Evolutionary conservation across 2,888 invertebrate genomes (phyloP).

Genomic region (Anoplius nigerrimus): DNA sequence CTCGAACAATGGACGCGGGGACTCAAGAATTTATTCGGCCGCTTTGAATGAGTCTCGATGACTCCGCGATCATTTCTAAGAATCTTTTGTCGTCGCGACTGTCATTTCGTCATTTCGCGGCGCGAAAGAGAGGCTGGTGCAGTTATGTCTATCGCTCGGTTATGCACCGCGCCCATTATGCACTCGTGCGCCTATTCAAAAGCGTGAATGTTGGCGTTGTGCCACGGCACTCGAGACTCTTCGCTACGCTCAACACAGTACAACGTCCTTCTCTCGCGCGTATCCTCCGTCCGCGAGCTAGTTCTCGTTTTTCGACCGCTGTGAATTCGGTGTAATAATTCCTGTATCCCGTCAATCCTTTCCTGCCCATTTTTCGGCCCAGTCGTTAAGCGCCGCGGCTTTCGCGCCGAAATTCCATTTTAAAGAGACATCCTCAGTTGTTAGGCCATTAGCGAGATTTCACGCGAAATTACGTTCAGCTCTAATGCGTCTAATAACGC

Average conservation of each 20-base stretch:
- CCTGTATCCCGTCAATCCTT: constrained; percentile 7
- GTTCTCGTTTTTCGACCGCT: background rate
- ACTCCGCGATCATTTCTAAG: too few relatives aligned
- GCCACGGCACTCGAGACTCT: constrained; percentile 32
- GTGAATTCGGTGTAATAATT: constrained; percentile 13
- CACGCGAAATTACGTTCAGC: constrained; percentile 10
- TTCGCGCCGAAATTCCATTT: constrained; percentile 21
- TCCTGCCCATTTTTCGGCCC: constrained; percentile 4
- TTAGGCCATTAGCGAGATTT: background rate
- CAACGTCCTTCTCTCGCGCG: too few relatives aligned
- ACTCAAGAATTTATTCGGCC: too few relatives aligned
- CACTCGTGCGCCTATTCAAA: constrained; percentile 15
- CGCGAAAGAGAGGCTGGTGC: background rate
- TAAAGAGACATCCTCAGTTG: background rate
- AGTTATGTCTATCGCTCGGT: background rate
- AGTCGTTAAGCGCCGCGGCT: constrained; percentile 10
- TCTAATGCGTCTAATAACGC: background rate
- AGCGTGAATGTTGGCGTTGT: constrained; percentile 30
- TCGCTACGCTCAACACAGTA: background rate
- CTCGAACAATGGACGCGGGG: too few relatives aligned
- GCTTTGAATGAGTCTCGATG: too few relatives aligned
- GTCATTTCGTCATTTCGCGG: too few relatives aligned
- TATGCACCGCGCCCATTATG: too few relatives aligned
- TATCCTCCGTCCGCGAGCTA: background rate
- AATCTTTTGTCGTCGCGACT: too few relatives aligned